Percentiles rank a stretch among this genome's conserved stretches.
These are phyloP conservation scores for Periophthalmus modestus DNA, from an alignment of 2,113 vertebrate genomes.

Conservation along the genomic window DNA sequence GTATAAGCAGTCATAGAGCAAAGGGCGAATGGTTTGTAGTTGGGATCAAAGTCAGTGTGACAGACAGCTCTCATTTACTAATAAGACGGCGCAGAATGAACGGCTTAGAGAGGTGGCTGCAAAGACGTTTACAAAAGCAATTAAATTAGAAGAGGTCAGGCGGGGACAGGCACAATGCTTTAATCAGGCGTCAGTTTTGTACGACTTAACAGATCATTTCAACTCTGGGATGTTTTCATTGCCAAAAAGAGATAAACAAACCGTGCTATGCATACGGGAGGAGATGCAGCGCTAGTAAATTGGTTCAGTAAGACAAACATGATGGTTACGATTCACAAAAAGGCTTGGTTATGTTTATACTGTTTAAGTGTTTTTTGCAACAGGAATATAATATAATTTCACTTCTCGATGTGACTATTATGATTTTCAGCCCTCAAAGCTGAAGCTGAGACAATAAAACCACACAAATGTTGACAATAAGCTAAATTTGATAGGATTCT, in stretches of 20 bases:
- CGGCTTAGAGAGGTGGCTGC: slow-evolving; percentile 14
- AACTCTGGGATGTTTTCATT: neutral
- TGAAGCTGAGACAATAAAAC: no score
- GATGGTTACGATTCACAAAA: neutral
- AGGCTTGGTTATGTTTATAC: neutral
- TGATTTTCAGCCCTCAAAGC: no score
- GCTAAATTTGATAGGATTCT: no score
- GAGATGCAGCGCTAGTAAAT: neutral
- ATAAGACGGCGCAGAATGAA: slow-evolving; percentile 9
- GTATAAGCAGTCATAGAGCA: neutral
- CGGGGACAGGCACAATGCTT: slow-evolving; percentile 1
- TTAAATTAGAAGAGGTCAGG: slow-evolving; percentile 12
- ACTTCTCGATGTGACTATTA: no score
- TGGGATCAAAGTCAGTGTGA: slow-evolving; percentile 6
- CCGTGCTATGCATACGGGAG: neutral
- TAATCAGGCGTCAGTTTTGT: slow-evolving; percentile 12
- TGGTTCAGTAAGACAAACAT: neutral
- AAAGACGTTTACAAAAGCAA: slow-evolving; percentile 4
- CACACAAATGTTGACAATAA: no score
- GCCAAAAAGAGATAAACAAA: neutral
- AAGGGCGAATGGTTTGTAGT: neutral
- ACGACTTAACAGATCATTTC: neutral
- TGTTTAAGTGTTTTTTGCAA: no score
- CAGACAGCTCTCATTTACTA: slow-evolving; percentile 16
- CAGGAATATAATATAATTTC: no score